These are phyloP conservation scores for Papilio dardanus DNA, from an alignment of 1,140 invertebrate species.

Conservation along the genomic window DNA sequence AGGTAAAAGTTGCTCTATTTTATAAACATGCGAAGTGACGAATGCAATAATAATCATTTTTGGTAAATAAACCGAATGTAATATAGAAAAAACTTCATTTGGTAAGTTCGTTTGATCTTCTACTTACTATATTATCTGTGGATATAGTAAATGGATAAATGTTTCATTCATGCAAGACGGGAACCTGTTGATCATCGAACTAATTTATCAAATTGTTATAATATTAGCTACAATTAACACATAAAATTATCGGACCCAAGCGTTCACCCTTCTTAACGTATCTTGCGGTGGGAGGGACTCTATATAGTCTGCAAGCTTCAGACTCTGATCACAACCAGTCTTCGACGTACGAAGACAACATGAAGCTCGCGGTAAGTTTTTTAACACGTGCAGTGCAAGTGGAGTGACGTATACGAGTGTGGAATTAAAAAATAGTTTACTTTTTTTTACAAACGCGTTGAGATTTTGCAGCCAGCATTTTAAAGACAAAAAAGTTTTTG, in stretches of 20 bases:
- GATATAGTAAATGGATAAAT: background rate
- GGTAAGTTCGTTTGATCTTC: background rate
- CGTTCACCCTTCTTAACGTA: conserved; percentile 67
- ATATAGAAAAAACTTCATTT: background rate
- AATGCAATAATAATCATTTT: no score
- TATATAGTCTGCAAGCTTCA: conserved; percentile 65
- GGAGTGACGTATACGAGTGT: conserved; percentile 49
- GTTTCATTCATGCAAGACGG: background rate
- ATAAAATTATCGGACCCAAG: conserved; percentile 57
- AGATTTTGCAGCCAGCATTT: background rate
- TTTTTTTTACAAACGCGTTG: conserved; percentile 12
- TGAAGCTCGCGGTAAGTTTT: conserved; percentile 77
- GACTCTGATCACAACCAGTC: conserved; percentile 72
- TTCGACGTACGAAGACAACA: conserved; percentile 78
- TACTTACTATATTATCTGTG: background rate
- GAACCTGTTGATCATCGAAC: conserved; percentile 9
- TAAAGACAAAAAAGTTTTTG: background rate
- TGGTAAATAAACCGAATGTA: no score
- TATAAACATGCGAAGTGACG: no score
- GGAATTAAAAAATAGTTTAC: conserved; percentile 8
- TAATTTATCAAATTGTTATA: conserved; percentile 32
- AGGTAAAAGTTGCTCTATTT: no score
- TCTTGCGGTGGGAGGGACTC: conserved; percentile 66
- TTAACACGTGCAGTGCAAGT: conserved; percentile 38
- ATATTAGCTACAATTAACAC: conserved; percentile 54